Evolutionary conservation across 2,888 invertebrate species (phyloP), one percentile per base, ranked within the genome.

Genomic region (Pristionchus mayeri): DNA sequence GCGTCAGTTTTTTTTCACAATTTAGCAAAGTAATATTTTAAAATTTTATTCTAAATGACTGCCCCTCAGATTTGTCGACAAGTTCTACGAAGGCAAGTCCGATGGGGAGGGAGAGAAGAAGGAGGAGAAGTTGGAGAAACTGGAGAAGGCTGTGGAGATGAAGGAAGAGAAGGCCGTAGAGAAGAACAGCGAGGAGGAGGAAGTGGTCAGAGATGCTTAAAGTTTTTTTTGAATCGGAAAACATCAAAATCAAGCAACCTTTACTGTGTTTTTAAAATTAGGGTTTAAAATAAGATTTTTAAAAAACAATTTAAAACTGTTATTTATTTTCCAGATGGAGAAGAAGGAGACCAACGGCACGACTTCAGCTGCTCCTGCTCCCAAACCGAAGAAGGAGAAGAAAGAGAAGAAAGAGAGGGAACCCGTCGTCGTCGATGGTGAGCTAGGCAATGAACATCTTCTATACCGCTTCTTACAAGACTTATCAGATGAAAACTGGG

Each of bases 351-450:
- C 76, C 27, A 48, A 44, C 34, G 76, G 84, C 67, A 48, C 75
- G 52, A 71, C 71, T 24, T 21, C 48, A n/a, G 27, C 75, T 13
- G 24, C 30, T 27, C 71, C 44, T 30, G n/a, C n/a, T n/a, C n/a
- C n/a, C n/a, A n/a, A n/a, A n/a, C 44, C 27, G 76, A 60, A 81
- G 86, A 86, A 81, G 86, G 79, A 80, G 52, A 80, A 85, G 71
- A 80, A 85, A 57, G 82, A 60, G 84, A 63, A 78, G 80, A 76
- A 67, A 37, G 52, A 57, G 71, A 79, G 76, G 84, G 71, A 37
- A 30, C 57, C 37, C 4, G 60, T 44, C 16, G 27, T 21, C 18
- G 81, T 27, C 9, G 60, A 24, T 63, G 48, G 37, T 57, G 7
- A 44, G 44, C n/a, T n/a, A n/a, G n/a, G n/a, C n/a, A n/a, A n/a